phyloP scores from a whole-genome alignment of 2,888 invertebrate genomes.

The Lasioglossum morio region DNA sequence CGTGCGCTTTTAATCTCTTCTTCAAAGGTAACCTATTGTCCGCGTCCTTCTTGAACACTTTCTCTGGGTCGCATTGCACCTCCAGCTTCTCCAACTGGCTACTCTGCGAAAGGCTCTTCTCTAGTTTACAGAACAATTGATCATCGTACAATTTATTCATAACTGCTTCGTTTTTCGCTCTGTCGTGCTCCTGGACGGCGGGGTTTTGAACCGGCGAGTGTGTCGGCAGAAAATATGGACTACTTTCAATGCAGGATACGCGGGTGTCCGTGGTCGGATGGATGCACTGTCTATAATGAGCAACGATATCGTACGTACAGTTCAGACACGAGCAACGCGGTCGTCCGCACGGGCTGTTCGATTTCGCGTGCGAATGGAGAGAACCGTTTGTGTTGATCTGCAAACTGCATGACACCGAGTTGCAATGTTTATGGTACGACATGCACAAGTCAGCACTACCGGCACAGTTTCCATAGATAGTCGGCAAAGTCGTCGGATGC shows the following conservation, averaged over 20 bases:
- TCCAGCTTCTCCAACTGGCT: slow-evolving; percentile 66
- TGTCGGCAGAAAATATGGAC: slow-evolving; percentile 75
- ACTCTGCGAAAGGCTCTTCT: slow-evolving; percentile 64
- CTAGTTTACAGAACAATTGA: slow-evolving; percentile 74
- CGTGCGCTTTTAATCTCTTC: slow-evolving; percentile 78
- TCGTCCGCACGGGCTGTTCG: slow-evolving; percentile 57
- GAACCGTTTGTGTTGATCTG: slow-evolving; percentile 71
- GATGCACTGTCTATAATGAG: slow-evolving; percentile 78
- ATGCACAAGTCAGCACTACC: slow-evolving; percentile 75
- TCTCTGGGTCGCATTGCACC: slow-evolving; percentile 65
- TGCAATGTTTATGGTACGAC: slow-evolving; percentile 77
- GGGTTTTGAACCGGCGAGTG: slow-evolving; percentile 72
- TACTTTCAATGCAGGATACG: slow-evolving; percentile 74
- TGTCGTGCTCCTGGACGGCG: slow-evolving; percentile 72
- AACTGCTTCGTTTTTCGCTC: slow-evolving; percentile 67
- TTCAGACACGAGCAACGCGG: slow-evolving; percentile 75
- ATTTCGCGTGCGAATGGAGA: slow-evolving; percentile 66
- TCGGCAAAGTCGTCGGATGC: slow-evolving; percentile 61
- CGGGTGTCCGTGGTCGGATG: slow-evolving; percentile 73
- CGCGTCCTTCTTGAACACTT: slow-evolving; percentile 69
- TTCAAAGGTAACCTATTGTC: slow-evolving; percentile 80
- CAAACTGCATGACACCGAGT: slow-evolving; percentile 73
- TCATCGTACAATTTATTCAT: slow-evolving; percentile 73
- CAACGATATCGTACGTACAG: slow-evolving; percentile 75
- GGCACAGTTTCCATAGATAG: slow-evolving; percentile 74